Conservation (phyloP, 2,797 vertebrate genomes). For the Kryptolebias ocellatus region DNA sequence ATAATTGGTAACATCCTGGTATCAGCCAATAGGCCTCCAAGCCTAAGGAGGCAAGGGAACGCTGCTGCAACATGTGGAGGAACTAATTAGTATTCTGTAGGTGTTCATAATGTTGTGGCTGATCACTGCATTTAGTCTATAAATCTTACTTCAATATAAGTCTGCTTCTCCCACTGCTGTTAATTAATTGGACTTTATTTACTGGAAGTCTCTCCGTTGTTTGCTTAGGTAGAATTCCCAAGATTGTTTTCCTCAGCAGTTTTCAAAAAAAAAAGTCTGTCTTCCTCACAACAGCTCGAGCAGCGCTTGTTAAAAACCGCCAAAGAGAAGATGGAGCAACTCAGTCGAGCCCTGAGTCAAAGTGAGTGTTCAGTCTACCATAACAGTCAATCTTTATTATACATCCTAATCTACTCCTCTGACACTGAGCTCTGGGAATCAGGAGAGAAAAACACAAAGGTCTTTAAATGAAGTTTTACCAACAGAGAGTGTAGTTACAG, state of each 20-base stretch:
- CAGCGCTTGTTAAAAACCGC: conserved; percentile 98
- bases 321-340: conserved; percentile 99
- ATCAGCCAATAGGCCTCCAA: not conserved
- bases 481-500: conserved; percentile 15
- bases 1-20: not conserved
- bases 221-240: conserved; percentile 12
- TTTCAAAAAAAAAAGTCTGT: conserved; percentile 34
- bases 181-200: conserved; percentile 18
- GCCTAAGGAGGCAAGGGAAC: too few relatives aligned
- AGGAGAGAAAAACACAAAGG: conserved; percentile 11
- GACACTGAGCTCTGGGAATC: conserved; percentile 22
- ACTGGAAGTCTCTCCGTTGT: conserved; percentile 9
- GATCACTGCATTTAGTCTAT: conserved; percentile 4
- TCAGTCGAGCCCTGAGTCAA: conserved; percentile 95
- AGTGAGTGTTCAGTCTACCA: conserved; percentile 81
- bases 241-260: conserved; percentile 29
- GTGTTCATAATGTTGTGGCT: not conserved
- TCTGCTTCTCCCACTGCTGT: not conserved
- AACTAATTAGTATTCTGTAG: not conserved
- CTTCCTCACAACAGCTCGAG: conserved; percentile 86
- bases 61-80: not conserved
- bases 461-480: conserved; percentile 38
- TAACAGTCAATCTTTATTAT: conserved; percentile 45
- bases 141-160: conserved; percentile 4
- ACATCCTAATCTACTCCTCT: conserved; percentile 40